These are phyloP conservation scores for Calyptommatus sinebrachiatus DNA, from an alignment of 2,113 vertebrate species.

Conservation along the genomic window DNA sequence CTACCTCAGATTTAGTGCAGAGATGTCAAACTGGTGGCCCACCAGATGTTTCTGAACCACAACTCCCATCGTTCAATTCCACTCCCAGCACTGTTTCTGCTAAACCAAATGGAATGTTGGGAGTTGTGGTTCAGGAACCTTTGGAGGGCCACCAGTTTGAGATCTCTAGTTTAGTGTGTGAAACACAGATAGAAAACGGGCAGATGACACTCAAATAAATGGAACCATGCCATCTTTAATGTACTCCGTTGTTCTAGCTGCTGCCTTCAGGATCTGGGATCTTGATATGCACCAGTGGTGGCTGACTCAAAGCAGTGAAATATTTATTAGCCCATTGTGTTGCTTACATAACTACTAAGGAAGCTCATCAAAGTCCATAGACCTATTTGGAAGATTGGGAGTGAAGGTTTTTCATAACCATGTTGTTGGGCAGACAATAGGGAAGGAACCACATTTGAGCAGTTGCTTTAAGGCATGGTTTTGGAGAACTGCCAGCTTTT, in stretches of 20 bases:
- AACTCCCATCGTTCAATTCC: too few relatives aligned
- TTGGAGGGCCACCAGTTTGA: too few relatives aligned
- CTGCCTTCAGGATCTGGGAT: background rate
- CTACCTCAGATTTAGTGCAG: too few relatives aligned
- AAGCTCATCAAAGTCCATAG: background rate
- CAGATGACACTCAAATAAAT: background rate
- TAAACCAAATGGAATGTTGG: too few relatives aligned
- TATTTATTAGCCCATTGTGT: background rate
- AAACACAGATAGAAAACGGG: too few relatives aligned
- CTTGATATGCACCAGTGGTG: background rate
- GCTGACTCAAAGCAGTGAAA: background rate
- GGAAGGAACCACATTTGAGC: background rate
- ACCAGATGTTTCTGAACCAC: too few relatives aligned
- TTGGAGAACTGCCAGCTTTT: too few relatives aligned
- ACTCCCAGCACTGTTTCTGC: too few relatives aligned
- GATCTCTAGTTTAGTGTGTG: too few relatives aligned
- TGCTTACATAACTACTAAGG: background rate
- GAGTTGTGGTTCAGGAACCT: too few relatives aligned
- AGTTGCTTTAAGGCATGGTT: too few relatives aligned
- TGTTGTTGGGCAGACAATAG: background rate
- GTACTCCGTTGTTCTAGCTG: background rate
- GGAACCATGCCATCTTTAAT: background rate
- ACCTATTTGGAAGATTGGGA: background rate
- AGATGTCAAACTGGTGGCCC: too few relatives aligned
- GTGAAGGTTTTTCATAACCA: background rate